Evolutionary conservation across 2,797 vertebrate genomes (phyloP), one percentile per base, ranked within the genome.

Genomic region (Pristis pectinata): DNA sequence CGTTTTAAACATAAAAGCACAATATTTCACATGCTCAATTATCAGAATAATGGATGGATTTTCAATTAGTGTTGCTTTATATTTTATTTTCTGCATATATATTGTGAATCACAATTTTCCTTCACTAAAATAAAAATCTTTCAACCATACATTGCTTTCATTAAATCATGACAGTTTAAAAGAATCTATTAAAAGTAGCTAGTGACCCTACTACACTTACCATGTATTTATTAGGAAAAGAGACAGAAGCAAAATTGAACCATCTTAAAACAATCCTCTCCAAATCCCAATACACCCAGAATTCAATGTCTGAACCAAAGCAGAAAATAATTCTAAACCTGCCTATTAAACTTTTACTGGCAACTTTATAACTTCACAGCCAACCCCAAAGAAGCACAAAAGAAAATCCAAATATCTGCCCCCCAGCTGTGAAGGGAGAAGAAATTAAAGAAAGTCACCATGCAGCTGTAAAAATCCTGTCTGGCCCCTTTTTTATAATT

Each of bases 401-500:
- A 92, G 70, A 56, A 76, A 94, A 74, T 53, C 67, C 30, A 94
- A 94, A 97, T 94, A 95, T 96, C 96, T 95, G 95, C 95, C 95
- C 92, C 94, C 94, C 96, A 70, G 96, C 96, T 96, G 96, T 97
- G 96, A 97, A 94, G 67, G 82, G 94, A 70, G 83, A 82, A 83
- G 44, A 70, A 64, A 87, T 87, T 70, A 64, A 97, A 96, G 96
- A 87, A 95, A 95, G 92, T 91, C 87, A 91, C 67, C 37, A 53
- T 49, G 67, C 92, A 95, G 96, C 95, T 96, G 96, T 96, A 96
- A 96, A 95, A 97, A 95, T 96, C 96, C 95, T 95, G 96, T 97
- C 97, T 97, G 96, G 95, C 95, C 70, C 92, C 95, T 94, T 96
- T 97, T 97, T 97, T 97, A 97, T 95, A 97, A 97, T 94, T 96